Conservation (phyloP, 2,888 invertebrate genomes). For the Cephus pygmeus region DNA sequence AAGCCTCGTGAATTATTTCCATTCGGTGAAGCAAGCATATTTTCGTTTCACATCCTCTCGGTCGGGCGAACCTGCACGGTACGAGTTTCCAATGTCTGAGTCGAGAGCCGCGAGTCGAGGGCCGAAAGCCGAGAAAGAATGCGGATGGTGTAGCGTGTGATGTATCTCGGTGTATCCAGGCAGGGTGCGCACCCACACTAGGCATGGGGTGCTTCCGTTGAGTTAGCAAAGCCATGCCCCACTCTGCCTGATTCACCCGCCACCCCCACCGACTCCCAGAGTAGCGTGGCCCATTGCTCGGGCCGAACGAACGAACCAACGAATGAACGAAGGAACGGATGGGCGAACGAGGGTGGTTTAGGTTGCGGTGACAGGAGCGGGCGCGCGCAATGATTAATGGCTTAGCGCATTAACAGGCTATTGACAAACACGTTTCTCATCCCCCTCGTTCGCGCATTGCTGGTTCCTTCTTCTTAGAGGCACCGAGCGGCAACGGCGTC, state of each 20-base stretch:
- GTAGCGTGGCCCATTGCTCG: constrained; percentile 20
- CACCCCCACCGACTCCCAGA: constrained; percentile 15
- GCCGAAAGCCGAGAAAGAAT: constrained; percentile 2
- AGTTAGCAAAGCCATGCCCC: constrained; percentile 32
- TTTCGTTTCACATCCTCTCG: not conserved
- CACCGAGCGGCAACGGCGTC: not conserved
- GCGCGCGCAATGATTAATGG: constrained; percentile 66
- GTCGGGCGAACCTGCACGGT: too few relatives aligned
- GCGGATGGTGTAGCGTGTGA: not conserved
- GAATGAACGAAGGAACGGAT: constrained; percentile 2
- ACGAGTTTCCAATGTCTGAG: too few relatives aligned
- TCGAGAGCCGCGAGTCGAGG: not conserved
- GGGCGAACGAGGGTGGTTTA: constrained; percentile 41
- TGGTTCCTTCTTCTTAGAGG: constrained; percentile 17
- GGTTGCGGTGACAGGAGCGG: constrained; percentile 58
- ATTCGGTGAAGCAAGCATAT: not conserved
- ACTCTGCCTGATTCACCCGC: constrained; percentile 17
- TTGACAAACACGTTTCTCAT: constrained; percentile 66
- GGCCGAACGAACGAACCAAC: constrained; percentile 17
- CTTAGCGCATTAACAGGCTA: constrained; percentile 67
- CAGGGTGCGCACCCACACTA: too few relatives aligned
- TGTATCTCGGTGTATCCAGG: too few relatives aligned
- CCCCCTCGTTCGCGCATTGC: constrained; percentile 22
- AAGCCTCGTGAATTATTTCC: too few relatives aligned
- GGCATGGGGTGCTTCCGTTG: constrained; percentile 31